Evolutionary conservation across 2,113 vertebrate species (phyloP), one percentile per base, ranked within the genome.

Genomic region (Psilopogon haemacephalus): DNA sequence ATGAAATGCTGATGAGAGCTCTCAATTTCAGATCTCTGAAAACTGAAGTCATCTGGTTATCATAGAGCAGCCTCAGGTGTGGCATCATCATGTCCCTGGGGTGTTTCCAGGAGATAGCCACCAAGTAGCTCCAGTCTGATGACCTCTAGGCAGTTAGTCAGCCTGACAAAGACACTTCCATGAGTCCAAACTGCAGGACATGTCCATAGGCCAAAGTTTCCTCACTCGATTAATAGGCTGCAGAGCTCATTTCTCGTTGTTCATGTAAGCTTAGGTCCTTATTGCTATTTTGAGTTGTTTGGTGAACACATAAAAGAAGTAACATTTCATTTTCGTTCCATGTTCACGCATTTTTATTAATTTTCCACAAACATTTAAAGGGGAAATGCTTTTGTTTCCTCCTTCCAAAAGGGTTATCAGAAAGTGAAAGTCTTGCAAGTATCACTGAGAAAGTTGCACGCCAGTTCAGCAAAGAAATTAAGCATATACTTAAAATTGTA

Each of bases 341-440:
- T 72, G 38, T 15, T 79, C 50, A 65, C 28, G 81, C 6, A 18
- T 89, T 91, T 95, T 91, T 77, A 92, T 85, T 88, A 7, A 84
- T 80, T 94, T 96, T 56, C 89, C 65, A 68, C 82, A 87, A 91
- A 71, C 5, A 74, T 89, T 93, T 78, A 58, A 60, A 86, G 60
- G 80, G 69, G 42, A 92, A 94, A 73, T 60, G 32, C 62, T 90
- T 91, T 91, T 89, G 28, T 71, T 86, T 91, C 56, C 48, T 87
- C 33, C 27, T 60, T 88, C 69, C 87, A 94, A 91, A 24, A 91
- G 23, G 10, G 6, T 80, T 94, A 42, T 48, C 89, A 75, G 75
- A 89, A 94, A 88, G 55, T 58, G 26, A n/a, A 76, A 84, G 48
- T 67, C 74, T 94, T 91, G 62, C 64, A 74, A 74, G 44, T 63